These are phyloP conservation scores for Anastatus disparis DNA, from an alignment of 1,140 invertebrate genomes.

Conservation along the genomic window DNA sequence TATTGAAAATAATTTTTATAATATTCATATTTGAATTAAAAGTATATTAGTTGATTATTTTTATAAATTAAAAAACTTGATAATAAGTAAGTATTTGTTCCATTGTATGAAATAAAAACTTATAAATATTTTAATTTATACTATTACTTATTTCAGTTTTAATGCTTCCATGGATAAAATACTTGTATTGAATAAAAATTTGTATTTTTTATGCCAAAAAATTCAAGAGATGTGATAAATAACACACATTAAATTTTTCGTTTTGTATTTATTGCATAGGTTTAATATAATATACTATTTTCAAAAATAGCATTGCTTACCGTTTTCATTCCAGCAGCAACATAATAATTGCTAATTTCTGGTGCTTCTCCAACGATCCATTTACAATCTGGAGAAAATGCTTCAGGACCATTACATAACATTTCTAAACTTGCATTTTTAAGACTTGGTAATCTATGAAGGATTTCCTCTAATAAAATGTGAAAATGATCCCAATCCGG, in stretches of 20 bases:
- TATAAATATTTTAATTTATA: no score
- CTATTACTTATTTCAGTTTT: no score
- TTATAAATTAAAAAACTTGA: neutral
- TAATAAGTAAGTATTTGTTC: neutral
- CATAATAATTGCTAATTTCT: constrained; percentile 93
- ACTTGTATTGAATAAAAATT: constrained; percentile 7
- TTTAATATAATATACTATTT: neutral
- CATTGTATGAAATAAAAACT: no score
- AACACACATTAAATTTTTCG: no score
- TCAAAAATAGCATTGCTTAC: constrained; percentile 58
- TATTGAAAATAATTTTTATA: neutral
- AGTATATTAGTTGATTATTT: neutral
- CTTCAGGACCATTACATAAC: constrained; percentile 89
- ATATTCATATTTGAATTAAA: neutral
- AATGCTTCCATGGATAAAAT: neutral
- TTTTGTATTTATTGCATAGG: no score
- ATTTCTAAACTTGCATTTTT: constrained; percentile 78
- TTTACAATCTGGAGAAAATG: constrained; percentile 92
- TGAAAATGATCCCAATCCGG: constrained; percentile 98
- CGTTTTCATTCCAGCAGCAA: constrained; percentile 96
- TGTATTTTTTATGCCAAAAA: no score
- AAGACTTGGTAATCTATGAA: constrained; percentile 85
- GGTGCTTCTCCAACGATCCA: constrained; percentile 93
- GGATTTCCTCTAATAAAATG: constrained; percentile 84
- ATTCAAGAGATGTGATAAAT: no score